A percentile compares a stretch with the other conserved stretches of the same genome.
Evolutionary conservation across 2,797 vertebrate genomes (phyloP).

Genomic region (Apodemus agrarius): DNA sequence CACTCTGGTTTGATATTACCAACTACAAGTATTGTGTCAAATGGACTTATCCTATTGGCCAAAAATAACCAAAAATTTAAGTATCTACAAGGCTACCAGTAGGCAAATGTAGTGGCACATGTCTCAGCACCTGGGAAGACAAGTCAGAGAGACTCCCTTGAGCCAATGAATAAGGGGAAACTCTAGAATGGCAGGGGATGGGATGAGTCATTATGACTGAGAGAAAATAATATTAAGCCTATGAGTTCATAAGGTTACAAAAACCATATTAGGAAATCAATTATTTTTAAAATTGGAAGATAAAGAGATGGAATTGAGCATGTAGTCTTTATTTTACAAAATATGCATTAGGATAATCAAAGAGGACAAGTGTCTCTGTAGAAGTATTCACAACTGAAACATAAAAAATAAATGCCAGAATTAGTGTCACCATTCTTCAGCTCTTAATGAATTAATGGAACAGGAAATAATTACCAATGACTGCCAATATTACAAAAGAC

Average conservation of each 20-base stretch:
- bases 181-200: background rate
- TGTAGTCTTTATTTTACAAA: conserved; percentile 37
- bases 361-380: background rate
- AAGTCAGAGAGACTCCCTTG: background rate
- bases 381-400: background rate
- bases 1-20: background rate
- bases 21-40: background rate
- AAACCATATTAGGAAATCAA: conserved; percentile 42
- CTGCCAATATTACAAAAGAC: background rate
- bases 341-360: conserved; percentile 9
- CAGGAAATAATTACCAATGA: background rate
- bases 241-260: background rate
- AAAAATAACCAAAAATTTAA: background rate
- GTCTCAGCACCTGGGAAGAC: background rate
- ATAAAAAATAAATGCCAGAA: background rate
- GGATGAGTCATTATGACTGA: background rate
- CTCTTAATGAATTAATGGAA: background rate
- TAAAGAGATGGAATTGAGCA: background rate
- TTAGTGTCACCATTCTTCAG: background rate
- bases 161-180: background rate
- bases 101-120: background rate
- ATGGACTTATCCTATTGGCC: background rate
- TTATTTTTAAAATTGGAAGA: conserved; percentile 58
- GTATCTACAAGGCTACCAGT: background rate
- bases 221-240: conserved; percentile 30